Evolutionary conservation across 1,140 invertebrate species (phyloP), one percentile per base, ranked within the genome.

Genomic region (Drosophila orena): DNA sequence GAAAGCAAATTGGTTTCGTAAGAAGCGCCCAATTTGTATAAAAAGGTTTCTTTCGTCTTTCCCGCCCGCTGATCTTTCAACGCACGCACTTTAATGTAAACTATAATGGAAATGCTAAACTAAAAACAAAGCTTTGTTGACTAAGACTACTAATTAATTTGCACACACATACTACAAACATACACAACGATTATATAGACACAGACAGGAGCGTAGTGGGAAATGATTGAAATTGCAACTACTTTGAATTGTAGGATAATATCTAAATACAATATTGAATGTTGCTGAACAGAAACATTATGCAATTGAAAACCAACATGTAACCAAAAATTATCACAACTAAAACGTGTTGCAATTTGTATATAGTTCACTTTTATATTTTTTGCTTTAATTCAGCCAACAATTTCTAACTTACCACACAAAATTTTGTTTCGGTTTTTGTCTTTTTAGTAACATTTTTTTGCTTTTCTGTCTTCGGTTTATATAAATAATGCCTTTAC

Each of bases 341-440:
- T 78, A 46, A 88, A 81, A 58, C 47, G 60, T 40, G 64, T 81
- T 62, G 65, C 62, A 47, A 42, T 59, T 69, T 72, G 38, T 70
- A 59, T 70, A 58, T 76, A 34, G 34, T 50, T 50, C 61, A 53
- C 35, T 60, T 52, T 59, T 57, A 14, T 60, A 52, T 65, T 61
- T 76, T 80, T 81, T 69, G 24, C 55, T 65, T 79, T 89, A 60
- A 57, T 72, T 81, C 66, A 90, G 90, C 75, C 80, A 91, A 90
- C 83, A 91, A 81, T 88, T 89, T 79, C 73, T 86, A 91, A 91
- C 91, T 91, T 91, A 91, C 91, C 91, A 91, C 91, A 91, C 91
- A 91, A 91, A 91, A 91, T 91, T 91, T 79, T 68, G 77, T 81
- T 86, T 88, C 83, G 80, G 78, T 86, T 88, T 77, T 71, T 37